Evolutionary conservation across 2,113 vertebrate species (phyloP).

Genomic region (Odocoileus virginianus): DNA sequence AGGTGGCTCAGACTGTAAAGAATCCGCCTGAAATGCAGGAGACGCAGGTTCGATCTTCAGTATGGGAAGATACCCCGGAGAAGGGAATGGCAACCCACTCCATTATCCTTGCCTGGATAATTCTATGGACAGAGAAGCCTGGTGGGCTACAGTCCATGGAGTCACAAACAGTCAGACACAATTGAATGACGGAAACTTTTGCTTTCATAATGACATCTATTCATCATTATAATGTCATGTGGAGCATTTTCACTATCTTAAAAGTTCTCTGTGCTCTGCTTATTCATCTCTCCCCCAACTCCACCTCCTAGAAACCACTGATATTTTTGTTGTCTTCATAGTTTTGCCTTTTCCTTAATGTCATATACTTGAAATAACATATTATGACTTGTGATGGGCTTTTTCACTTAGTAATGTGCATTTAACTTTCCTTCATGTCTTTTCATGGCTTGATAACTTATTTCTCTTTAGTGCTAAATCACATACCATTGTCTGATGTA

Average conservation of each 20-base stretch:
- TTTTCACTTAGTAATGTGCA: background rate
- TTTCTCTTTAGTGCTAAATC: background rate
- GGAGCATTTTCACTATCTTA: background rate
- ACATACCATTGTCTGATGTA: background rate
- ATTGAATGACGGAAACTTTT: background rate
- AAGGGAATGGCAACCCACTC: background rate
- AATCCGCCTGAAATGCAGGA: background rate
- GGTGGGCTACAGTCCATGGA: background rate
- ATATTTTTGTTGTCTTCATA: background rate
- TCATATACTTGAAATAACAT: background rate
- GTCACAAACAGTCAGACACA: background rate
- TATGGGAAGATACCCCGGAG: background rate
- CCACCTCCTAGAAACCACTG: background rate
- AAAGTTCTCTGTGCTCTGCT: background rate
- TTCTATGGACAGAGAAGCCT: background rate
- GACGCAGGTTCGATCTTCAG: background rate
- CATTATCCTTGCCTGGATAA: background rate
- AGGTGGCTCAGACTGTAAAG: background rate
- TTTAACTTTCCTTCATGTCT: background rate
- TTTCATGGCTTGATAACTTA: background rate
- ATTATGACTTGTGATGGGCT: background rate
- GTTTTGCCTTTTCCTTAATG: background rate
- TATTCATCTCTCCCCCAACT: background rate
- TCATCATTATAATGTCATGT: background rate
- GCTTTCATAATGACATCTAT: background rate